Base-by-base conservation (phyloP, 1,140 invertebrate genomes). In the Steinernema khuongi region DNA sequence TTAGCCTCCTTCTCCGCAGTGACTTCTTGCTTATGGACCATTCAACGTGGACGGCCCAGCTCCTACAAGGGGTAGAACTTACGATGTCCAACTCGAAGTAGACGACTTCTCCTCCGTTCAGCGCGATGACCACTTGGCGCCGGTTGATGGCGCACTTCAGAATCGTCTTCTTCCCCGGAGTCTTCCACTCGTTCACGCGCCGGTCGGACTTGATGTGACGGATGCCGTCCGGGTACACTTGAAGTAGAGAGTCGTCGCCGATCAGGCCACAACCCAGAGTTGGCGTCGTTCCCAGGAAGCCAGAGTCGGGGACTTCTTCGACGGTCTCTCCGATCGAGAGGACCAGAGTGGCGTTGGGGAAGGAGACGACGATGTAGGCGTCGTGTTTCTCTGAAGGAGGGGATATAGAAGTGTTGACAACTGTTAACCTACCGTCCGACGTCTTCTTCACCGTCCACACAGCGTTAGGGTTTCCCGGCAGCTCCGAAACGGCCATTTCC, bases 21-120 rank as follows among this genome's bases (percentile, higher is more conserved):
- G n/a, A n/a, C n/a, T n/a, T n/a, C n/a, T n/a, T n/a, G n/a, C n/a
- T n/a, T n/a, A n/a, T n/a, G n/a, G n/a, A n/a, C n/a, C n/a, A n/a
- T n/a, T n/a, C n/a, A n/a, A n/a, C n/a, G n/a, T n/a, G n/a, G n/a
- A n/a, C n/a, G n/a, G n/a, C n/a, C n/a, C n/a, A n/a, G n/a, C n/a
- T n/a, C n/a, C n/a, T n/a, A n/a, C n/a, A n/a, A n/a, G n/a, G n/a
- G n/a, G n/a, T n/a, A n/a, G n/a, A 18, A 67, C 68, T 91, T 90
- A 96, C 94, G 77, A 92, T 91, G 87, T 99, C 96, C 94, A 99
- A 96, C 89, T 99, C 96, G 87, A 99, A 99, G 87, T 99, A 99
- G 19, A 99, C 94, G 26, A 99, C 87, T 88, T 99, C 96, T 67
- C 96, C 94, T 0, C 96, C 96, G 33, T 93, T 93, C 1, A 99